Evolutionary conservation across 1,140 invertebrate genomes (phyloP).

Genomic region (Pseudomyrmex flavicornis): DNA sequence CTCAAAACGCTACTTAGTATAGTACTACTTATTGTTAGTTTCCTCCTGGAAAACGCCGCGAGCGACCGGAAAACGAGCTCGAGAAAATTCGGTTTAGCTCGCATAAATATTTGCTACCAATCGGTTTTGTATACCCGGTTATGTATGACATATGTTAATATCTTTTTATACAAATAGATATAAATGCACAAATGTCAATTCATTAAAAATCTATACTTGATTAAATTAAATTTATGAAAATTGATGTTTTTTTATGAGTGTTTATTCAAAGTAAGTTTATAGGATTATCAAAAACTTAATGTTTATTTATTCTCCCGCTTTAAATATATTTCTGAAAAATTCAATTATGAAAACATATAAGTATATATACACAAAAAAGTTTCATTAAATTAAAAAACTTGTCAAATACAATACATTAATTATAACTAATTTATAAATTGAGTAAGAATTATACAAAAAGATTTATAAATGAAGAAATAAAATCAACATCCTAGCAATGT

Average conservation of each 20-base stretch:
- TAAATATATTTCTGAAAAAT: background rate
- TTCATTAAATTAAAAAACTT: too few relatives aligned
- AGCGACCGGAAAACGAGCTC: slow-evolving; percentile 29
- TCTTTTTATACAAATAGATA: slow-evolving; percentile 1
- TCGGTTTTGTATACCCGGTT: background rate
- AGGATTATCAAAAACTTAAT: too few relatives aligned
- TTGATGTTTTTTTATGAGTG: too few relatives aligned
- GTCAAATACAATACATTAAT: background rate
- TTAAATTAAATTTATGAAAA: too few relatives aligned
- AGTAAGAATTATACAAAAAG: background rate
- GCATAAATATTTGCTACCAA: background rate
- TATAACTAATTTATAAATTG: slow-evolving; percentile 9
- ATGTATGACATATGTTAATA: background rate
- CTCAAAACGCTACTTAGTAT: too few relatives aligned
- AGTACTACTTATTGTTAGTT: background rate
- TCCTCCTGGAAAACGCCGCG: slow-evolving; percentile 6
- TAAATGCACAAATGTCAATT: background rate
- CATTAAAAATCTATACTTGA: background rate
- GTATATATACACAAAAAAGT: too few relatives aligned
- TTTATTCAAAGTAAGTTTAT: too few relatives aligned
- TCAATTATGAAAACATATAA: too few relatives aligned
- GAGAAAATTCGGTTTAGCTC: slow-evolving; percentile 31
- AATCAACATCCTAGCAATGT: background rate
- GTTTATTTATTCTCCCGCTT: too few relatives aligned
- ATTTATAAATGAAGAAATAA: too few relatives aligned